These are phyloP conservation scores for Eulemur rufifrons DNA, from an alignment of 2,113 vertebrate genomes.

Conservation along the genomic window DNA sequence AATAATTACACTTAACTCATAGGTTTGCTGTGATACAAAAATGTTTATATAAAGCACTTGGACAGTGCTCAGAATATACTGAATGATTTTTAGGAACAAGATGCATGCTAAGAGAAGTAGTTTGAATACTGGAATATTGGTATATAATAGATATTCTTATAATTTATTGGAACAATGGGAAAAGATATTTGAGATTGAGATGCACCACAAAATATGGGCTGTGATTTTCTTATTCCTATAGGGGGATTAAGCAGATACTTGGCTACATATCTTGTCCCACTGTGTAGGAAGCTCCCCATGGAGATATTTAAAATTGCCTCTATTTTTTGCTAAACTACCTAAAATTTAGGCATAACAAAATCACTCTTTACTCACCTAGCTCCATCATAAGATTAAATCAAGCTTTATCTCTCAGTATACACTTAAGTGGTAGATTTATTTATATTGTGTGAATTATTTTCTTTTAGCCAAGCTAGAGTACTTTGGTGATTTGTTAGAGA, in stretches of 20 bases:
- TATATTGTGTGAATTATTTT: constrained; percentile 14
- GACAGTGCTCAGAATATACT: neutral
- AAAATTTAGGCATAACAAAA: neutral
- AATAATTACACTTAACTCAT: neutral
- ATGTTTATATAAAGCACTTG: neutral
- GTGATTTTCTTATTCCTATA: neutral
- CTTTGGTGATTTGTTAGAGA: constrained; percentile 48
- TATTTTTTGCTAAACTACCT: neutral
- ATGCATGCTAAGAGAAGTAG: neutral
- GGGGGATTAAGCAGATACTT: neutral
- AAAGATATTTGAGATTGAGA: neutral
- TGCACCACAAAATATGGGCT: neutral
- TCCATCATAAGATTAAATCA: neutral
- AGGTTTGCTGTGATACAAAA: neutral
- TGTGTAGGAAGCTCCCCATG: neutral
- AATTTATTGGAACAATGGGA: neutral
- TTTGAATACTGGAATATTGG: neutral
- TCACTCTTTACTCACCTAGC: neutral
- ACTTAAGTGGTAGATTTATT: neutral
- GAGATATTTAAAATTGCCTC: neutral
- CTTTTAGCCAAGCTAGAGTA: neutral
- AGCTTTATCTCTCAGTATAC: neutral
- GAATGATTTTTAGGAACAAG: neutral
- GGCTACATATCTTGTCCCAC: neutral
- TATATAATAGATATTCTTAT: neutral